phyloP scores from a whole-genome alignment of 2,113 vertebrate genomes.

The Phainopepla nitens region DNA sequence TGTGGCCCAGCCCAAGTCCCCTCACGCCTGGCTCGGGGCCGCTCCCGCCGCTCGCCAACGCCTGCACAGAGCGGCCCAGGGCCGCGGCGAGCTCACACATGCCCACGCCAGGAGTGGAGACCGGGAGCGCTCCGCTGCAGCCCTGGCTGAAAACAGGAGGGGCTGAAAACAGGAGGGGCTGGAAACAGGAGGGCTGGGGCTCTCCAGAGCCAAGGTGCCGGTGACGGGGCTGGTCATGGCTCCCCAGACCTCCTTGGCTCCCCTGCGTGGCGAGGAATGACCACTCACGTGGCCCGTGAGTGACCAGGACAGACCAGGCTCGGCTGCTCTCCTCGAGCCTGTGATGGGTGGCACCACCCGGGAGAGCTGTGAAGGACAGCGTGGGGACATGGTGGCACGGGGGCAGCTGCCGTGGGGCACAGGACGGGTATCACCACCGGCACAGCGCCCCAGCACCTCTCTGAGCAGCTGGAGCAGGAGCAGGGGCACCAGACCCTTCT shows the following conservation, averaged over 20 bases:
- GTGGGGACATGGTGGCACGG: accelerated
- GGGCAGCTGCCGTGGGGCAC: neutral
- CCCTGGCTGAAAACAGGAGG: neutral
- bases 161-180: neutral
- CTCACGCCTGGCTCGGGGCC: accelerated
- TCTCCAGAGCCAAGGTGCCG: accelerated
- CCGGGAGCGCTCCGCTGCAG: accelerated
- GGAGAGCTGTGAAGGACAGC: neutral
- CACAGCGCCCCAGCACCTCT: neutral
- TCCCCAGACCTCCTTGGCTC: neutral
- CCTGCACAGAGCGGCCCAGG: accelerated
- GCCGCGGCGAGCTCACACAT: accelerated
- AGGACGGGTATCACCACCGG: accelerated
- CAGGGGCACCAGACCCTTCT: accelerated
- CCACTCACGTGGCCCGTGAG: accelerated
- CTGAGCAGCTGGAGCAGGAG: neutral
- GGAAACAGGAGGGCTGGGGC: too few relatives aligned
- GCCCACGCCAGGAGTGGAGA: neutral
- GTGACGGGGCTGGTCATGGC: accelerated
- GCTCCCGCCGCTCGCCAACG: accelerated
- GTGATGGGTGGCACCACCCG: accelerated
- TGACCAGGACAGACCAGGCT: accelerated
- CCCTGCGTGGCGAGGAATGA: neutral
- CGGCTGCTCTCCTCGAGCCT: accelerated
- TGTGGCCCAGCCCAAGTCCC: neutral